These are phyloP conservation scores for Austrofundulus limnaeus DNA, from an alignment of 2,113 vertebrate species.

Conservation along the genomic window DNA sequence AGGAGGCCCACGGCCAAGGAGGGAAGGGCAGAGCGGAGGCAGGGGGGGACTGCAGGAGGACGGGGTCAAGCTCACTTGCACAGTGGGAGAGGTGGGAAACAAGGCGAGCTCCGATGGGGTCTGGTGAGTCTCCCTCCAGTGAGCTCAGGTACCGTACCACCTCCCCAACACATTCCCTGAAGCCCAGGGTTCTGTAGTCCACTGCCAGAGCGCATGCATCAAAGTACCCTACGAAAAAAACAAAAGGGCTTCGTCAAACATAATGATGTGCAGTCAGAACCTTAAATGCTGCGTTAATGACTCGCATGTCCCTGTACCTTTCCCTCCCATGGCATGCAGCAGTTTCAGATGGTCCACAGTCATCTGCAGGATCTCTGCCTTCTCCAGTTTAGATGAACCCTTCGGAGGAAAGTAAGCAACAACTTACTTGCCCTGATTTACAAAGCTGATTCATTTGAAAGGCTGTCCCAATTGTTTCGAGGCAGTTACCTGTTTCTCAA, in stretches of 20 bases:
- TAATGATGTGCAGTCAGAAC: not conserved
- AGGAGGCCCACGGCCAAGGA: slow-evolving; percentile 88
- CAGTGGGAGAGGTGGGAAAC: slow-evolving; percentile 94
- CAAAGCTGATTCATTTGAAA: not conserved
- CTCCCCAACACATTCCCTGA: slow-evolving; percentile 92
- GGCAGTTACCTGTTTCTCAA: slow-evolving; percentile 95
- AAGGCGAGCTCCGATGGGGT: slow-evolving; percentile 88
- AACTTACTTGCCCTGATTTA: not conserved
- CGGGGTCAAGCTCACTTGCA: slow-evolving; percentile 89
- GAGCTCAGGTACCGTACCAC: slow-evolving; percentile 91
- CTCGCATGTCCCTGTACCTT: slow-evolving; percentile 74
- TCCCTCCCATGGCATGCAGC: slow-evolving; percentile 89
- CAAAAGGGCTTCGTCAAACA: slow-evolving; percentile 9
- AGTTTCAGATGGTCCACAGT: slow-evolving; percentile 95
- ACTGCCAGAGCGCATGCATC: slow-evolving; percentile 89
- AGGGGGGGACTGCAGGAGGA: slow-evolving; percentile 67
- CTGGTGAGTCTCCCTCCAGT: slow-evolving; percentile 84
- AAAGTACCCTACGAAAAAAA: slow-evolving; percentile 84
- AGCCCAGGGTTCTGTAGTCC: slow-evolving; percentile 94
- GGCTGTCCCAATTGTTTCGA: not conserved
- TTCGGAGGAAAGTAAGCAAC: slow-evolving; percentile 48
- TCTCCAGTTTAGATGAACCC: slow-evolving; percentile 95
- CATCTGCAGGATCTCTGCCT: slow-evolving; percentile 96
- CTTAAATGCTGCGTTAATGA: too few species aligned
- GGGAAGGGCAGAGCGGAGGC: slow-evolving; percentile 80